Percentiles rank a stretch among this genome's conserved stretches.
Conservation (phyloP, 2,888 invertebrate genomes). For the Diloba caeruleocephala region DNA sequence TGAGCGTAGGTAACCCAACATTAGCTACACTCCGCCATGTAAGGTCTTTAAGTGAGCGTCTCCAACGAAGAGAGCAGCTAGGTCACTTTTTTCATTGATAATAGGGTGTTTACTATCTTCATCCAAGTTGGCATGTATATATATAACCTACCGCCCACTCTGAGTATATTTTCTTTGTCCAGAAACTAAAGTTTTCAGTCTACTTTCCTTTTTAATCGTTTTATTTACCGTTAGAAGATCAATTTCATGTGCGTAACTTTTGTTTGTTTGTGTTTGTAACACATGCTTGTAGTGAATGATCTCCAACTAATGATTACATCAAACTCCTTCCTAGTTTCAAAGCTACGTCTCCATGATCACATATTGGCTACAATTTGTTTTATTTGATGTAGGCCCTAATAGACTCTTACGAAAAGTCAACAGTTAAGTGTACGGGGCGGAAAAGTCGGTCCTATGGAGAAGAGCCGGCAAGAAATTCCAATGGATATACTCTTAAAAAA, state of each 20-base stretch:
- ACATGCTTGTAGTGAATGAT: conserved; percentile 27
- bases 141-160: conserved; percentile 4
- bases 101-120: conserved; percentile 1
- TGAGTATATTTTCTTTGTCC: not conserved
- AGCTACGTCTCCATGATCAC: too few relatives aligned
- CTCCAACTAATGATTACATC: too few relatives aligned
- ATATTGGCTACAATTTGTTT: too few relatives aligned
- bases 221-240: not conserved
- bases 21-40: conserved; percentile 3
- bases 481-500: too few relatives aligned
- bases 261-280: conserved; percentile 34
- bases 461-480: too few relatives aligned
- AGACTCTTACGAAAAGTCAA: too few relatives aligned
- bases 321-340: conserved; percentile 39
- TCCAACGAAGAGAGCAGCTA: not conserved
- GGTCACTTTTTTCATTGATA: not conserved
- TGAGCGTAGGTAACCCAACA: conserved; percentile 2
- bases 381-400: too few relatives aligned
- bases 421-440: too few relatives aligned
- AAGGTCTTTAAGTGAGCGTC: conserved; percentile 4
- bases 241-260: conserved; percentile 28
- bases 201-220: not conserved
- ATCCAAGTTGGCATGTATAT: not conserved
- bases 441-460: too few relatives aligned
- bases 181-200: not conserved